phyloP scores from a whole-genome alignment of 2,113 vertebrate species.

The Myxocyprinus asiaticus region DNA sequence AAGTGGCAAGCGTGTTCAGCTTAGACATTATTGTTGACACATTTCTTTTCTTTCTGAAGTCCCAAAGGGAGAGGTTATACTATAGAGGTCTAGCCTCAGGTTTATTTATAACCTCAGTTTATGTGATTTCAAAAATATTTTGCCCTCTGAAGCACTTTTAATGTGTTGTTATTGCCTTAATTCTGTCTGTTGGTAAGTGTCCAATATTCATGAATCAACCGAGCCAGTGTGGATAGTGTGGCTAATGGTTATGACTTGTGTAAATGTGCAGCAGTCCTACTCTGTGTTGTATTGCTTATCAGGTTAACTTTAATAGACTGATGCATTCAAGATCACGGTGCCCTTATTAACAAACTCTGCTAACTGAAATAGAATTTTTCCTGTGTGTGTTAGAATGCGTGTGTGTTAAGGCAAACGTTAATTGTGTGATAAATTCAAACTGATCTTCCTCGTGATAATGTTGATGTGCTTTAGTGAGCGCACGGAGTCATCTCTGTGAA shows the following conservation, averaged over 20 bases:
- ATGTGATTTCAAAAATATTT: conserved; percentile 41
- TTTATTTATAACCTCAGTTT: conserved; percentile 34
- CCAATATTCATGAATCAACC: conserved; percentile 34
- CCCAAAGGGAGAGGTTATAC: conserved; percentile 37
- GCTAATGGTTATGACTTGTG: conserved; percentile 19
- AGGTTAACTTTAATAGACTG: conserved; percentile 40
- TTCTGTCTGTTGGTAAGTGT: conserved; percentile 35
- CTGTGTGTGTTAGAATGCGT: not conserved
- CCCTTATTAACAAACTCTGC: conserved; percentile 26
- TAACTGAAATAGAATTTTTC: conserved; percentile 9
- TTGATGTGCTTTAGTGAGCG: conserved; percentile 37
- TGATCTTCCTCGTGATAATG: conserved; percentile 35
- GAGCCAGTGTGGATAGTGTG: conserved; percentile 14
- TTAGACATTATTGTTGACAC: conserved; percentile 8
- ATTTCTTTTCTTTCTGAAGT: conserved; percentile 7
- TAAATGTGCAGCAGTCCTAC: conserved; percentile 34
- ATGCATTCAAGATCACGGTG: conserved; percentile 37
- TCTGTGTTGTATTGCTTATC: conserved; percentile 36
- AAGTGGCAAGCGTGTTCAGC: too few species aligned
- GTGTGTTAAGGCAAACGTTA: conserved; percentile 8
- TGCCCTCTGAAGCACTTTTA: conserved; percentile 47
- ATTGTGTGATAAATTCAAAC: conserved; percentile 3
- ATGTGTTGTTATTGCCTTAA: conserved; percentile 47
- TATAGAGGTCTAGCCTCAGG: conserved; percentile 15
- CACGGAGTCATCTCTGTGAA: conserved; percentile 41